phyloP scores from a whole-genome alignment of 2,888 invertebrate species.

The Habroteleia sp. region DNA sequence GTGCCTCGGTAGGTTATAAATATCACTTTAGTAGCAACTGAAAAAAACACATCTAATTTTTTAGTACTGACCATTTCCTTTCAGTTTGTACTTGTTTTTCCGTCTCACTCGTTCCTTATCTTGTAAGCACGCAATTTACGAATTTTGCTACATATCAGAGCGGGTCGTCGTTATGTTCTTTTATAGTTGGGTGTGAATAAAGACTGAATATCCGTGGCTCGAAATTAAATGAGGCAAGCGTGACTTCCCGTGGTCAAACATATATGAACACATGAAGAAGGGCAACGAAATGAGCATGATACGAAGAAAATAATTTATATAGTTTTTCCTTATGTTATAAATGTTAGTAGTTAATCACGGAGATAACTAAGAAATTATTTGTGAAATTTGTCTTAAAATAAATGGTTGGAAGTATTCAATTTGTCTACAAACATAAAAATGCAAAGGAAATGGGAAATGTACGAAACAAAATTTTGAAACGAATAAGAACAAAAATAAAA shows the following conservation, averaged over 20 bases:
- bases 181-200: slow-evolving; percentile 51
- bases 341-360: slow-evolving; percentile 10
- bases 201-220: slow-evolving; percentile 40
- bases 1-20: slow-evolving; percentile 18
- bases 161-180: slow-evolving; percentile 17
- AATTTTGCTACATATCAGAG: slow-evolving; percentile 43
- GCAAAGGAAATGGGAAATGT: too few species aligned
- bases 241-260: slow-evolving; percentile 36
- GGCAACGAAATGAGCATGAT: slow-evolving; percentile 1
- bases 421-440: too few species aligned
- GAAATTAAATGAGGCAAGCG: slow-evolving; percentile 56
- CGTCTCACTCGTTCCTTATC: slow-evolving; percentile 39
- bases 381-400: background rate
- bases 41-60: slow-evolving; percentile 38
- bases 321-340: slow-evolving; percentile 8
- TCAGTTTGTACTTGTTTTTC: slow-evolving; percentile 28
- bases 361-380: slow-evolving; percentile 18
- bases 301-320: slow-evolving; percentile 22
- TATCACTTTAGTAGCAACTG: slow-evolving; percentile 39
- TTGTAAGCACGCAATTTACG: slow-evolving; percentile 43
- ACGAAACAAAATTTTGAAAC: too few species aligned
- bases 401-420: too few species aligned
- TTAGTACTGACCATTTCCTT: slow-evolving; percentile 14
- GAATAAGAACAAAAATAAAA: too few species aligned
- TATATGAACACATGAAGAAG: slow-evolving; percentile 1